These are phyloP conservation scores for Propithecus coquereli DNA, from an alignment of 2,113 vertebrate genomes.

Conservation along the genomic window DNA sequence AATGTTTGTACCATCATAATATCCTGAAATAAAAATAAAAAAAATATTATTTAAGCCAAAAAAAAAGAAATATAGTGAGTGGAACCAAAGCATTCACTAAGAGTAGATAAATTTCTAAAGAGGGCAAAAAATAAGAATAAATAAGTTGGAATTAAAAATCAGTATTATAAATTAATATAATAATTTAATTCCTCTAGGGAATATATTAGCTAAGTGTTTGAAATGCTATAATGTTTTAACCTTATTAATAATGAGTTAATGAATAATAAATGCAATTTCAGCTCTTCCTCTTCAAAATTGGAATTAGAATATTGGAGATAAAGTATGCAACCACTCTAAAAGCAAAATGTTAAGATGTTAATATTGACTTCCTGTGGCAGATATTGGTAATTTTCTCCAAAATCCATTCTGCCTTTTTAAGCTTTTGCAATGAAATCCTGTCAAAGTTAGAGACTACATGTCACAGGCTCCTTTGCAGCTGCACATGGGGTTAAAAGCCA, in stretches of 20 bases:
- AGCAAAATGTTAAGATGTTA: not conserved
- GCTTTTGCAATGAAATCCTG: not conserved
- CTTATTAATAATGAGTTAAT: not conserved
- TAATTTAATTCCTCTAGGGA: not conserved
- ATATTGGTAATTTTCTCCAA: not conserved
- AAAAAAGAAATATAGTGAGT: no score
- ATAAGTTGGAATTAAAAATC: not conserved
- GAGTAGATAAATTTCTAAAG: not conserved
- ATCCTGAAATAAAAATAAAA: no score
- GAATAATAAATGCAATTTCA: not conserved
- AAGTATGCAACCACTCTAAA: not conserved
- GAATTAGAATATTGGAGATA: not conserved
- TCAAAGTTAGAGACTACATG: not conserved
- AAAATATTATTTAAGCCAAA: no score
- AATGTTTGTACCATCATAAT: no score
- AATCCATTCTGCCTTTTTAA: not conserved
- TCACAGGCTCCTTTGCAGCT: not conserved
- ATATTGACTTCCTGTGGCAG: not conserved
- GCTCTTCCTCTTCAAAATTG: not conserved
- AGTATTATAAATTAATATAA: not conserved
- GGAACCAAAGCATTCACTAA: not conserved
- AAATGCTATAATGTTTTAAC: not conserved
- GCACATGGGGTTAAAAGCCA: not conserved
- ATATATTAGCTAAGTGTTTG: not conserved
- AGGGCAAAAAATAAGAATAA: not conserved